phyloP scores from a whole-genome alignment of 2,888 invertebrate genomes.

The Alcis repandata region DNA sequence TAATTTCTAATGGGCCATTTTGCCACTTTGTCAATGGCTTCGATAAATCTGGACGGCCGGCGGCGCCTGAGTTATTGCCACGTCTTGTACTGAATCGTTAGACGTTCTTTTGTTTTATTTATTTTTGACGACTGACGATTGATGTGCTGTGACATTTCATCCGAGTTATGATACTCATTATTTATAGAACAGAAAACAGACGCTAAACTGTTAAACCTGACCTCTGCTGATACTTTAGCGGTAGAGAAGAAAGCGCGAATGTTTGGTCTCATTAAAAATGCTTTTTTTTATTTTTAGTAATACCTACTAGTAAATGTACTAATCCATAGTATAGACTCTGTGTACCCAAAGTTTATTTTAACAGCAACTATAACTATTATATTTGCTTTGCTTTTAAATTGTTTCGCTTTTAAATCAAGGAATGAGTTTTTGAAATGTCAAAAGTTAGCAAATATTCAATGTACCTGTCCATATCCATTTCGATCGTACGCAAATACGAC shows the following conservation, averaged over 20 bases:
- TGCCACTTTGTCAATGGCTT: conserved; percentile 87
- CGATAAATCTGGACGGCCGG: conserved; percentile 82
- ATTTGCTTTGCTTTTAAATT: too few species aligned
- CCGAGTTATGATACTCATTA: background rate
- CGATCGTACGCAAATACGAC: conserved; percentile 6
- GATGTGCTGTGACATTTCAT: conserved; percentile 28
- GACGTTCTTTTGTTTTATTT: conserved; percentile 79
- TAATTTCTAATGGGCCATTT: conserved; percentile 87
- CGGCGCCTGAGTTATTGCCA: conserved; percentile 74
- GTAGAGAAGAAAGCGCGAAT: too few species aligned
- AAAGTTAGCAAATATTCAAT: conserved; percentile 6
- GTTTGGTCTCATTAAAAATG: too few species aligned
- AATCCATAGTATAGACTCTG: too few species aligned
- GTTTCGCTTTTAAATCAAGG: background rate
- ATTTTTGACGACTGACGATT: conserved; percentile 44
- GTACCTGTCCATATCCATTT: conserved; percentile 16
- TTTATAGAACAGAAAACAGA: background rate
- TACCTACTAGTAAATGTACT: too few species aligned
- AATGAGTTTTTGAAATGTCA: background rate
- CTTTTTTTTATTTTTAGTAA: too few species aligned
- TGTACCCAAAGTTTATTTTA: background rate
- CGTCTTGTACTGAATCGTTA: conserved; percentile 76
- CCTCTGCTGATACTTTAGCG: too few species aligned
- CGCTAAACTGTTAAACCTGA: too few species aligned
- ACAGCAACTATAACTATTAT: background rate